Evolutionary conservation across 1,140 invertebrate genomes (phyloP), one percentile per base, ranked within the genome.

Genomic region (Ridgeia piscesae): DNA sequence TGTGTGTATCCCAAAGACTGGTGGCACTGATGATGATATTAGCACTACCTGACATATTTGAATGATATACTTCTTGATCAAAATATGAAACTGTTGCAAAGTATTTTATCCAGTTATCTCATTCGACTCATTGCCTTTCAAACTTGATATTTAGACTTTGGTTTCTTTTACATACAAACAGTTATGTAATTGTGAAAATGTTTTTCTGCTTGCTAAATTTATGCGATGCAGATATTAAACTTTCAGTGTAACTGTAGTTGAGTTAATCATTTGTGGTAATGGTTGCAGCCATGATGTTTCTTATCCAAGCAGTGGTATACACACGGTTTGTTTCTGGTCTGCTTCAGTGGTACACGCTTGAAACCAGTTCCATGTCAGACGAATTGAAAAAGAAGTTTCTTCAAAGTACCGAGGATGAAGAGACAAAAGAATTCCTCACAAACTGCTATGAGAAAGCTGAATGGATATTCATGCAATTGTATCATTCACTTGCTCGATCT

Each of bases 381-480:
- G 93, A 94, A 34, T 48, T 95, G 4, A 92, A 93, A 35, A 89
- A 93, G 0, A 94, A 94, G 93, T 98, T 98, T 95, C 94, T 97
- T 17, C 97, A 97, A 94, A 96, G 97, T 58, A 94, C 96, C 48
- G 96, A 97, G 33, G 98, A 98, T 96, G 95, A 97, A 58, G 97
- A 97, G 92, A 98, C 98, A 0, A 96, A 97, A 91, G 94, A 96
- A 88, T 98, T 98, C 95, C 96, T 98, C 27, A 96, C 97, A 77
- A 95, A 96, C 77, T 97, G 97, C 94, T 97, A 97, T 93, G 97
- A 97, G 91, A 98, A 98, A 94, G 97, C 97, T 31, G 97, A 98
- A 93, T 97, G 97, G 96, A 95, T 98, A 89, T 97, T 98, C 95
- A 97, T 97, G 14, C 97, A 98, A 95, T 95, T 98, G 88, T 98